These are phyloP conservation scores for Lutraria rhynchaena DNA, from an alignment of 1,140 invertebrate genomes.

Conservation along the genomic window DNA sequence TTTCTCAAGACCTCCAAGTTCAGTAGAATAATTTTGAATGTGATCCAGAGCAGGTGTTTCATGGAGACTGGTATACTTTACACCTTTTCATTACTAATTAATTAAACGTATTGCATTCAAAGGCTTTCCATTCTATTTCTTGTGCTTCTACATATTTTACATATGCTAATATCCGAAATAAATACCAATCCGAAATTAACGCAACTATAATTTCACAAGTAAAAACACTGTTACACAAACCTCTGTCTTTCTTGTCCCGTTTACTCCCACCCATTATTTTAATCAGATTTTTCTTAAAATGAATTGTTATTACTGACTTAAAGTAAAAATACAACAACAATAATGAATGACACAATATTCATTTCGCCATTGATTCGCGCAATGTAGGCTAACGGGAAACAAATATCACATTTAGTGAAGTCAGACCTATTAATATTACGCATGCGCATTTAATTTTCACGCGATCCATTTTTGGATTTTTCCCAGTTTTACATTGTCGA, in stretches of 20 bases:
- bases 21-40: background rate
- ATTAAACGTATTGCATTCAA: background rate
- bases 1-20: background rate
- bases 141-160: no score
- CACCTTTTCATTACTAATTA: background rate
- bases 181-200: background rate
- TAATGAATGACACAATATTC: no score
- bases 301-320: no score
- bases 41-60: background rate
- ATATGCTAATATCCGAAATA: background rate
- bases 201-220: no score
- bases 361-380: no score
- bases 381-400: no score
- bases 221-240: no score
- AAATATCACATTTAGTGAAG: no score
- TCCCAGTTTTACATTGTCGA: conserved; percentile 53
- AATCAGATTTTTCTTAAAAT: no score
- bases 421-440: conserved; percentile 25
- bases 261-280: conserved; percentile 62
- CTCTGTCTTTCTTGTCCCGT: conserved; percentile 62
- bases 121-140: background rate
- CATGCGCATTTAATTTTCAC: conserved; percentile 8
- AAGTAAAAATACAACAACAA: no score
- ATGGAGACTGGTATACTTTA: background rate
- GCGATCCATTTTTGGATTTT: conserved; percentile 53